phyloP scores from a whole-genome alignment of 2,888 invertebrate genomes.

The Brenthis ino region DNA sequence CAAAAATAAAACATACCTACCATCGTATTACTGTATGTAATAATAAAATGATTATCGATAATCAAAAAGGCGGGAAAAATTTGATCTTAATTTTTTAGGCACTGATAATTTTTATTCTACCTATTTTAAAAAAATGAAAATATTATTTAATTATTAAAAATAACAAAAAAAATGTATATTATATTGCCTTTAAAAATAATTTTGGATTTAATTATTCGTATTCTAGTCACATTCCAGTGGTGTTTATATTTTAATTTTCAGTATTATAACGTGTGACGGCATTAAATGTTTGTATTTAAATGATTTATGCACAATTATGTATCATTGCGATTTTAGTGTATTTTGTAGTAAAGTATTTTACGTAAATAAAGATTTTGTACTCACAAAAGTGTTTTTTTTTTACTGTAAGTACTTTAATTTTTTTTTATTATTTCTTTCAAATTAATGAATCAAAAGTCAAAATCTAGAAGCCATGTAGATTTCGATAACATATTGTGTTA shows the following conservation, averaged over 20 bases:
- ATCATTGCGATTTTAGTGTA: slow-evolving; percentile 1
- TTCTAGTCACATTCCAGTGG: slow-evolving; percentile 67
- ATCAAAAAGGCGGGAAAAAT: slow-evolving; percentile 11
- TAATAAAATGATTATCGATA: neutral
- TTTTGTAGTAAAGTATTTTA: slow-evolving; percentile 1
- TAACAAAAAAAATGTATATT: too few species aligned
- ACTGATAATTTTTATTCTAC: neutral
- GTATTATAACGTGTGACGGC: slow-evolving; percentile 40
- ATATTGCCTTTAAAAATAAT: neutral
- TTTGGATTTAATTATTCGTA: slow-evolving; percentile 16
- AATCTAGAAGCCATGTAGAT: slow-evolving; percentile 26
- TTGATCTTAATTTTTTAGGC: neutral
- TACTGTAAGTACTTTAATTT: neutral
- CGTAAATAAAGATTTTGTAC: slow-evolving; percentile 5
- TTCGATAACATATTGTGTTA: neutral
- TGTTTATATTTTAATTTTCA: slow-evolving; percentile 42
- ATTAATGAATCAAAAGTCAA: neutral
- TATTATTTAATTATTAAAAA: too few species aligned
- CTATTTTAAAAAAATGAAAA: too few species aligned
- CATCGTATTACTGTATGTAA: neutral
- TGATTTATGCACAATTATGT: slow-evolving; percentile 2
- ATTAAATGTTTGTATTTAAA: neutral
- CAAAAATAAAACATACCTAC: neutral
- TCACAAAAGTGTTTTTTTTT: neutral
- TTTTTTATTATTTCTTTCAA: neutral